Evolutionary conservation across 2,888 invertebrate genomes (phyloP), one percentile per base, ranked within the genome.

Genomic region (Linnaemya tessellans): DNA sequence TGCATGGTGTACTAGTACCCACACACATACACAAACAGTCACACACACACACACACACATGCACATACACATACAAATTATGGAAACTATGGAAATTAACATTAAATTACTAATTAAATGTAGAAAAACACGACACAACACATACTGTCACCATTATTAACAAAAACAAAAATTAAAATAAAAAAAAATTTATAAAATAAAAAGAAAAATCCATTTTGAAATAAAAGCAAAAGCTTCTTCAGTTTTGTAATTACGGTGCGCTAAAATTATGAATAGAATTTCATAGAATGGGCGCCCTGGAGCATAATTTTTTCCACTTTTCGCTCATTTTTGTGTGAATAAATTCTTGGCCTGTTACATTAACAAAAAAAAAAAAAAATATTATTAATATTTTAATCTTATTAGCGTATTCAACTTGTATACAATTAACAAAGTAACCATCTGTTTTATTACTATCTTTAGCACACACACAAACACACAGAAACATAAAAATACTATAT

Each of bases 351-450:
- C 4, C 35, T 15, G n/a, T n/a, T 30, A 20, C 25, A 20, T 13
- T 20, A 60, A 22, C 56, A 60, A 18, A 30, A 22, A 35, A 20
- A 30, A 35, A 58, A 30, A 35, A 58, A 56, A 30, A 30, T 18
- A 62, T 35, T 11, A 62, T 35, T 25, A 58, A 22, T 38, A 67
- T 56, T 77, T 58, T 35, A 49, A 67, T 77, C 41, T 65, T 56
- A 58, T 58, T 58, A 68, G 15, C 35, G 62, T 43, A 25, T 62
- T 30, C 13, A 38, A 70, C 18, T 54, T 64, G 46, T 35, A 46
- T 20, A 35, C 20, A 54, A 64, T 43, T 43, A 35, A 71, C 10
- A 67, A 77, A 78, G 54, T 56, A 78, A 84, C 80, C 67, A 74
- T 74, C 67, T 80, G 84, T 46, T 81, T 68, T 51, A 46, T 43